Base-by-base conservation (phyloP, 2,113 vertebrate species). In the Orthonyx spaldingii region DNA sequence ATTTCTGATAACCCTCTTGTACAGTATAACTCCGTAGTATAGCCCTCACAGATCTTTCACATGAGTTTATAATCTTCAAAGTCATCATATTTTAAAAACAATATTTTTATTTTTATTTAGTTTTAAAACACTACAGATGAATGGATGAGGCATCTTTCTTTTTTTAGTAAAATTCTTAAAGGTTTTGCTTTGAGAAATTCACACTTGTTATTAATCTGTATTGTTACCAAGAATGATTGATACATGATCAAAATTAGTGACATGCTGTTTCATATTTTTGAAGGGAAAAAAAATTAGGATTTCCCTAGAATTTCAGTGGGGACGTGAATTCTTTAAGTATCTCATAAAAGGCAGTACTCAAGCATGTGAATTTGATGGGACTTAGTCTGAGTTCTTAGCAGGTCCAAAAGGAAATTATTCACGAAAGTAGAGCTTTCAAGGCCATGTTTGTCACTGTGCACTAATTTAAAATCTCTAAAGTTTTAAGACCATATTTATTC, bases 61-160 rank as follows among this genome's bases (percentile, higher is more conserved):
- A 16, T 24, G 8, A n/a, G 4, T 69, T 94, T 71, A 33, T 26
- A 56, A 47, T 68, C 4, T 42, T 71, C 46, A 28, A 87, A 85
- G 2, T 12, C 9, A 35, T 23, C 4, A 52, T 68, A 66, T 83
- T 90, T 79, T 22, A 1, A 23, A 95, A 82, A 44, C 4, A n/a
- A 2, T 50, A 9, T 8, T 21, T 37, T 14, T 17, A 22, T n/a
- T 82, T 94, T 57, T 65, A 24, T 11, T 35, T 50, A 10, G 32
- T 42, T 86, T 79, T 47, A 90, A 93, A 53, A 17, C 10, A 30
- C 18, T 85, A 33, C 7, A 39, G 11, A 59, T 46, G 1, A 70
- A 27, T 0, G 0, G 14, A 81, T 3, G 2, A 80, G 6, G 1
- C 13, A n/a, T 6, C 1, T 33, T 41, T 2, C 4, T 19, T 65